phyloP scores from a whole-genome alignment of 1,140 invertebrate species.

The Bombus soroeensis region DNA sequence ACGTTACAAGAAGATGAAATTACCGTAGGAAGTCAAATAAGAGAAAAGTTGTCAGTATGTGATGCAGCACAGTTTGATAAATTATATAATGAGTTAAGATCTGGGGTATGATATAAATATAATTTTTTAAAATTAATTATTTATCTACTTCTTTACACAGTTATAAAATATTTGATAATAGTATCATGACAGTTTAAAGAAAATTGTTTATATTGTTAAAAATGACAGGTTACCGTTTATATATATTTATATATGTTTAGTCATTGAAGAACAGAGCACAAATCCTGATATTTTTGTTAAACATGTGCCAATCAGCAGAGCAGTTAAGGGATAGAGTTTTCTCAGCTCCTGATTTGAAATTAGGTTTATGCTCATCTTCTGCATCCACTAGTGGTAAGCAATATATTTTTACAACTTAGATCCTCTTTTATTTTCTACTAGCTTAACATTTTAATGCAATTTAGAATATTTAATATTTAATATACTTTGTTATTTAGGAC shows the following conservation, averaged over 20 bases:
- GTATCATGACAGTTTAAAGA: too few relatives aligned
- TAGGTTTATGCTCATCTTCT: conserved; percentile 69
- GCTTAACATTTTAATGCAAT: background rate
- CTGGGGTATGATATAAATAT: conserved; percentile 71
- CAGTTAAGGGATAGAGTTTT: conserved; percentile 72
- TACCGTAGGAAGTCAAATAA: conserved; percentile 74
- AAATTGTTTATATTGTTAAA: background rate
- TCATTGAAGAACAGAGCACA: conserved; percentile 75
- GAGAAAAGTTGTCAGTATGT: conserved; percentile 73
- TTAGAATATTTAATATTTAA: background rate
- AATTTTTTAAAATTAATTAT: background rate
- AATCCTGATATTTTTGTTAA: conserved; percentile 75
- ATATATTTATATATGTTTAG: conserved; percentile 48
- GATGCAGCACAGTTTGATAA: conserved; percentile 78
- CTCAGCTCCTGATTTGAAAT: conserved; percentile 74
- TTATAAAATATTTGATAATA: too few relatives aligned
- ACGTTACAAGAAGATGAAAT: conserved; percentile 78
- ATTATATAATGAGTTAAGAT: conserved; percentile 78
- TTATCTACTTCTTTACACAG: too few relatives aligned
- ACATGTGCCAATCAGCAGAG: conserved; percentile 72
- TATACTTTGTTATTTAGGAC: conserved; percentile 63
- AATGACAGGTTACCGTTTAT: background rate
- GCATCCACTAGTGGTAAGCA: conserved; percentile 77
- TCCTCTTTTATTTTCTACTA: background rate
- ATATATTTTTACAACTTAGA: background rate